Evolutionary conservation across 2,797 vertebrate species (phyloP).

Genomic region (Pseudocheirus occidentalis): DNA sequence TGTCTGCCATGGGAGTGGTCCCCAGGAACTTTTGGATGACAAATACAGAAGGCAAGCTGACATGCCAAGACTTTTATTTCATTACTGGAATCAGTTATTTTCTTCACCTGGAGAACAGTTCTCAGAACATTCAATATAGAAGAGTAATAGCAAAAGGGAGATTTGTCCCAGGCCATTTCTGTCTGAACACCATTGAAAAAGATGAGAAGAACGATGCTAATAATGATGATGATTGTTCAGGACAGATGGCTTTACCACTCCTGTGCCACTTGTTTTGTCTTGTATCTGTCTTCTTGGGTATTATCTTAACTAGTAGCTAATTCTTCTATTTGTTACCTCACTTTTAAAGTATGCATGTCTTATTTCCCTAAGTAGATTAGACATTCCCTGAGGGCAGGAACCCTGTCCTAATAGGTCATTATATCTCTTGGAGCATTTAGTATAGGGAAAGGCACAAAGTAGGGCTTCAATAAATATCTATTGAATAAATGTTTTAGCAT

Average conservation of each 20-base stretch:
- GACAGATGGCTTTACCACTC: background rate
- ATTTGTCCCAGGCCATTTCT: background rate
- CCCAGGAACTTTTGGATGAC: background rate
- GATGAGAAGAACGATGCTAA: background rate
- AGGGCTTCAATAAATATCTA: background rate
- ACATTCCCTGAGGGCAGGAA: background rate
- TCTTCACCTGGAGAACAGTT: background rate
- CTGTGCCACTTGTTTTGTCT: background rate
- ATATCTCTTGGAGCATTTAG: background rate
- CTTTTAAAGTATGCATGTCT: background rate
- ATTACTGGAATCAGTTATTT: background rate
- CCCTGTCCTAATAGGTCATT: background rate
- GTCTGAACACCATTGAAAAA: background rate
- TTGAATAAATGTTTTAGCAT: background rate
- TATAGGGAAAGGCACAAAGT: background rate
- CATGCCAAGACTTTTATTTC: background rate
- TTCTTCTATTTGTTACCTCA: background rate
- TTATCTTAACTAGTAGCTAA: background rate
- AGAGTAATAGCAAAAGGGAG: background rate
- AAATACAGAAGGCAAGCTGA: background rate
- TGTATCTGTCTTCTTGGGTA: background rate
- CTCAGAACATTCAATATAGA: background rate
- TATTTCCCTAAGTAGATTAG: background rate
- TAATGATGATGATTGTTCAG: background rate
- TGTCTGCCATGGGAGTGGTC: background rate